Evolutionary conservation across 1,140 invertebrate species (phyloP).

Genomic region (Carposina sasakii): DNA sequence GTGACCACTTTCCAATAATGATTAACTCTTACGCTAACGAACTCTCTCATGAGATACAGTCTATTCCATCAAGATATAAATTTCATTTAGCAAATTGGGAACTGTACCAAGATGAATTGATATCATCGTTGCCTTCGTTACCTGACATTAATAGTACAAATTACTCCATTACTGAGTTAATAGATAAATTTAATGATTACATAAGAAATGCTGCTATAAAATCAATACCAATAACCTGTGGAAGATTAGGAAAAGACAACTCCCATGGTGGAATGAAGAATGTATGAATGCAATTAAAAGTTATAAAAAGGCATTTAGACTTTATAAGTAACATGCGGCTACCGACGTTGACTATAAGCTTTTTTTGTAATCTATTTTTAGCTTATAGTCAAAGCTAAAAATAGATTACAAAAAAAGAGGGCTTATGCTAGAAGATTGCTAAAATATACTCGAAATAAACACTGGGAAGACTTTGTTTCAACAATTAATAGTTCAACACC

Average conservation of each 20-base stretch:
- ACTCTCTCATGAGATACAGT: too few relatives aligned
- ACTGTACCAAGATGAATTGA: conserved; percentile 23
- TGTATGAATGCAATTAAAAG: conserved; percentile 32
- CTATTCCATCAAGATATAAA: too few relatives aligned
- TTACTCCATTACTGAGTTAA: conserved; percentile 19
- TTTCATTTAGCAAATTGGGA: conserved; percentile 33
- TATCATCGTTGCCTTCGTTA: conserved; percentile 10
- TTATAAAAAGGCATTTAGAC: conserved; percentile 32
- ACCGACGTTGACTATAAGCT: too few relatives aligned
- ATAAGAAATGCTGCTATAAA: conserved; percentile 29
- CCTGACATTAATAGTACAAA: neutral
- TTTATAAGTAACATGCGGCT: conserved; percentile 34
- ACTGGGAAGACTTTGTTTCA: conserved; percentile 22
- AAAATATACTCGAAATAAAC: conserved; percentile 25
- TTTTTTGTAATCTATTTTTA: too few relatives aligned
- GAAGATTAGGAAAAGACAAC: conserved; percentile 20
- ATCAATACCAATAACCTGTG: conserved; percentile 27
- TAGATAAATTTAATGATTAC: conserved; percentile 24
- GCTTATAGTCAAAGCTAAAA: too few relatives aligned
- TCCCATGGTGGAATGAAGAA: conserved; percentile 42
- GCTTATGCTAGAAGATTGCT: conserved; percentile 29
- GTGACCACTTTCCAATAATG: conserved; percentile 40
- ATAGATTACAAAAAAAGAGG: conserved; percentile 26
- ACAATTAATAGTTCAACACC: conserved; percentile 20
- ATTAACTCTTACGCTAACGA: conserved; percentile 24